Evolutionary conservation across 2,113 vertebrate genomes (phyloP).

Genomic region (Dasyprocta punctata): DNA sequence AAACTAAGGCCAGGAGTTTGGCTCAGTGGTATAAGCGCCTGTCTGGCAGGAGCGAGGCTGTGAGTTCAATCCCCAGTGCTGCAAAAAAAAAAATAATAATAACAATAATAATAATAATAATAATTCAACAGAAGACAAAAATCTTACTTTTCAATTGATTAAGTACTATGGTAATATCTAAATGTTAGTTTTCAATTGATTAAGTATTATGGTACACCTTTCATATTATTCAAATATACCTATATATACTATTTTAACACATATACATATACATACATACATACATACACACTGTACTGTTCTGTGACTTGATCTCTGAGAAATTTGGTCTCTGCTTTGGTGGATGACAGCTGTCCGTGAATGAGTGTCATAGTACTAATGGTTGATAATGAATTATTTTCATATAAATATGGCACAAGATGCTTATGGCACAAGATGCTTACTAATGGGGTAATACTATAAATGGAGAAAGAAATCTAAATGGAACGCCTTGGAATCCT

Average conservation of each 20-base stretch:
- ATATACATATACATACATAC: background rate
- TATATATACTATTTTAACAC: background rate
- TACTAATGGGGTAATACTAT: background rate
- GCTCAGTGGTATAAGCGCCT: too few relatives aligned
- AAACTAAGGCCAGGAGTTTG: too few relatives aligned
- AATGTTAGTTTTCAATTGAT: background rate
- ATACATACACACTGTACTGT: background rate
- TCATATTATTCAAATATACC: background rate
- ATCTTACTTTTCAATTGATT: background rate
- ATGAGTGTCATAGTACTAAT: background rate
- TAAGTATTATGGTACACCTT: background rate
- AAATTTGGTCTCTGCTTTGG: background rate
- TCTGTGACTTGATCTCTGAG: background rate
- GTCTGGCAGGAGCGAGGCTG: too few relatives aligned
- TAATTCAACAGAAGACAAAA: conserved; percentile 28
- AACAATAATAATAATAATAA: too few relatives aligned
- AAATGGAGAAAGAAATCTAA: conserved; percentile 11
- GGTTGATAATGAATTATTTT: background rate
- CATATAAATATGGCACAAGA: background rate
- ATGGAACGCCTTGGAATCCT: background rate
- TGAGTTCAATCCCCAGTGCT: too few relatives aligned
- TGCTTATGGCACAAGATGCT: background rate
- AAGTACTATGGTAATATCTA: background rate
- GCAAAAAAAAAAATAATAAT: too few relatives aligned
- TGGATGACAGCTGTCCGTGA: background rate